phyloP scores from a whole-genome alignment of 2,888 invertebrate species.

The Apodemia mormo region DNA sequence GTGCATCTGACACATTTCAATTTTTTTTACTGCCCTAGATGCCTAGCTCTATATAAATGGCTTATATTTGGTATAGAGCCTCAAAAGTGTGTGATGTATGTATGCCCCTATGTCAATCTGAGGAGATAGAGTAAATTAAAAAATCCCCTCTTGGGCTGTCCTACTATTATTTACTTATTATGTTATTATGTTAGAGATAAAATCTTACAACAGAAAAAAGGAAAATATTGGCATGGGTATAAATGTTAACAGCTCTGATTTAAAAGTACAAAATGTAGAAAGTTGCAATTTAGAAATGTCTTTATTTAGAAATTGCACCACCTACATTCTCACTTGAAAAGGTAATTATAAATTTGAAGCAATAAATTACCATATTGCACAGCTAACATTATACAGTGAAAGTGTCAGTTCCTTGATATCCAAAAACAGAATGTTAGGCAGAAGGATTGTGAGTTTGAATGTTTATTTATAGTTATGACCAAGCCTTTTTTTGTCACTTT shows the following conservation, averaged over 20 bases:
- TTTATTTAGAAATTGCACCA: conserved; percentile 5
- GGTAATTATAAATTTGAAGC: conserved; percentile 10
- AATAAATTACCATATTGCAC: conserved; percentile 13
- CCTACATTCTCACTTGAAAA: conserved; percentile 1
- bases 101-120: too few species aligned
- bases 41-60: too few species aligned
- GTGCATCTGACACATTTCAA: too few species aligned
- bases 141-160: too few species aligned
- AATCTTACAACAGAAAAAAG: not conserved
- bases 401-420: not conserved
- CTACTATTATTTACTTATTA: too few species aligned
- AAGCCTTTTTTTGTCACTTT: too few species aligned
- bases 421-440: not conserved
- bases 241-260: not conserved
- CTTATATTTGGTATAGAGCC: too few species aligned
- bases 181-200: too few species aligned
- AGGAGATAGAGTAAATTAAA: too few species aligned
- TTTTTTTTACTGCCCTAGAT: too few species aligned
- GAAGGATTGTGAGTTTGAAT: not conserved
- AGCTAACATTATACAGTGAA: not conserved
- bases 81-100: too few species aligned
- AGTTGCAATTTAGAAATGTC: conserved; percentile 3
- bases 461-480: not conserved
- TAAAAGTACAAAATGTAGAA: conserved; percentile 4
- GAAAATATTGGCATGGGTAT: not conserved